Evolutionary conservation across 2,113 vertebrate genomes (phyloP).

Genomic region (Lophotis ruficrista): DNA sequence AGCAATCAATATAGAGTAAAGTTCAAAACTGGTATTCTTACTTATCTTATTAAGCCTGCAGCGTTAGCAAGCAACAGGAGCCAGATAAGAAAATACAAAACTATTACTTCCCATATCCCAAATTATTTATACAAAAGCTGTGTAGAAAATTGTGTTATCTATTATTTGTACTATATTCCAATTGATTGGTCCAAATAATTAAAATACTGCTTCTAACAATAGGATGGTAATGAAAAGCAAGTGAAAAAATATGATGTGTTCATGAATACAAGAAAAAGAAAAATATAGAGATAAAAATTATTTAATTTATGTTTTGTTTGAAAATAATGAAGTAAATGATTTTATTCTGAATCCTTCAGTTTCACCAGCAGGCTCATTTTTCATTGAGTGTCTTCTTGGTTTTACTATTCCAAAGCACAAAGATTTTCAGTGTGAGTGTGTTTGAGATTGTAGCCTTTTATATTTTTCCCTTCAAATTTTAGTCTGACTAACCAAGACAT

Average conservation of each 20-base stretch:
- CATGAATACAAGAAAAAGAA: neutral
- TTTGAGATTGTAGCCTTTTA: neutral
- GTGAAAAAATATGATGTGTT: neutral
- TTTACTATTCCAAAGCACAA: neutral
- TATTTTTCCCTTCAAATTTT: neutral
- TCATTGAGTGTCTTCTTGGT: neutral
- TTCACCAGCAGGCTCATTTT: neutral
- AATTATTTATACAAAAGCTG: neutral
- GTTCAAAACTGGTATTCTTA: neutral
- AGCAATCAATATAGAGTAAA: neutral
- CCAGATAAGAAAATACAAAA: neutral
- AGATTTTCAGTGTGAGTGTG: neutral
- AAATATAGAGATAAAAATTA: neutral
- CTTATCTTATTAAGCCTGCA: neutral
- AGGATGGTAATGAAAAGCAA: neutral
- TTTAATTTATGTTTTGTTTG: neutral
- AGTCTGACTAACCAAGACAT: neutral
- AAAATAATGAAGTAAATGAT: neutral
- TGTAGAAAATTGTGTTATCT: neutral
- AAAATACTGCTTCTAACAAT: neutral
- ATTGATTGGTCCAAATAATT: slow-evolving; percentile 1
- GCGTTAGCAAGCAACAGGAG: neutral
- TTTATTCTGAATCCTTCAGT: neutral
- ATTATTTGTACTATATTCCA: neutral
- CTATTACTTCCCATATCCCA: neutral